These are phyloP conservation scores for Pelmatolapia mariae DNA, from an alignment of 2,113 vertebrate species.

Conservation along the genomic window DNA sequence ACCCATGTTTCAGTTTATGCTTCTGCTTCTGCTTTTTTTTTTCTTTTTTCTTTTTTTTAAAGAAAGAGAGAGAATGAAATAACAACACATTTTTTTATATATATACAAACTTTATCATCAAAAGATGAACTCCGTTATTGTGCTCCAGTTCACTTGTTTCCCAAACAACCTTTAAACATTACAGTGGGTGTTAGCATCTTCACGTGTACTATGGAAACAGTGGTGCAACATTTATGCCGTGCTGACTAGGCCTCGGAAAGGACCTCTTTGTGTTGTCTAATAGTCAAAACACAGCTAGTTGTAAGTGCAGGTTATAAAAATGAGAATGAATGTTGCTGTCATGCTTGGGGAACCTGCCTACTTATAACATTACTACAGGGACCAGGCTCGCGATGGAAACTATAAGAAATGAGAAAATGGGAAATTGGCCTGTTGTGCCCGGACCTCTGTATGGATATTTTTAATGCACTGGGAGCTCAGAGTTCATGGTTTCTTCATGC, in stretches of 20 bases:
- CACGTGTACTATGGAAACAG: not conserved
- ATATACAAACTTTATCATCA: not conserved
- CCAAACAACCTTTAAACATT: not conserved
- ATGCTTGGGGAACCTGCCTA: not conserved
- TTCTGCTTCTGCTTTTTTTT: not conserved
- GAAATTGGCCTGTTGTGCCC: not conserved
- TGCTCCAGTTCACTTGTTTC: not conserved
- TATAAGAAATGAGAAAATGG: not conserved
- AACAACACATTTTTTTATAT: not conserved
- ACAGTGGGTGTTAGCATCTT: not conserved
- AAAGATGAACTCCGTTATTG: not conserved
- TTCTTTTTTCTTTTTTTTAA: not conserved
- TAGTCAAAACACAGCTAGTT: not conserved
- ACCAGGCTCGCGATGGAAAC: not conserved
- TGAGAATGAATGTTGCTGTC: not conserved
- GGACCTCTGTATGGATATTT: not conserved
- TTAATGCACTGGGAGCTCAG: not conserved
- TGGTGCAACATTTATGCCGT: not conserved
- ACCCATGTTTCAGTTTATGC: not conserved
- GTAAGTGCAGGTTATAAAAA: not conserved
- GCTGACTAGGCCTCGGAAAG: not conserved
- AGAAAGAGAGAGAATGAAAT: not conserved
- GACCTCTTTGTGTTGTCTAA: not conserved
- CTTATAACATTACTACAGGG: fast-evolving
- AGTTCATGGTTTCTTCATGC: not conserved